phyloP scores from a whole-genome alignment of 1,140 invertebrate genomes.

The Agrilus planipennis region DNA sequence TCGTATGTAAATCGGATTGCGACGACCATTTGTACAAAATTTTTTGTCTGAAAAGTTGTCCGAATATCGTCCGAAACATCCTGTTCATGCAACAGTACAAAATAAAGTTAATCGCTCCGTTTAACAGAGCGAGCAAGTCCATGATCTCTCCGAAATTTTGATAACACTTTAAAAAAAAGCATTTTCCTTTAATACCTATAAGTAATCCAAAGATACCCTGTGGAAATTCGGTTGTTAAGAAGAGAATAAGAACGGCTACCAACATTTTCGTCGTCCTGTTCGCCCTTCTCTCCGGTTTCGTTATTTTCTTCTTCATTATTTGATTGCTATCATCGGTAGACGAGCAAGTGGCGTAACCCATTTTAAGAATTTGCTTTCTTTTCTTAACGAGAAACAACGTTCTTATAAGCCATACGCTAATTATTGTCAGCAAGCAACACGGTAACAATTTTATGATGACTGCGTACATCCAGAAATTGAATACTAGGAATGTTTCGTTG shows the following conservation, averaged over 20 bases:
- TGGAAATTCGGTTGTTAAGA: constrained; percentile 79
- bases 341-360: constrained; percentile 46
- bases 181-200: constrained; percentile 56
- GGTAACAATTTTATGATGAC: constrained; percentile 78
- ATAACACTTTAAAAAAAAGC: constrained; percentile 64
- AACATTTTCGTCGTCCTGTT: constrained; percentile 86
- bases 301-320: constrained; percentile 25
- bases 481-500: constrained; percentile 43
- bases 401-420: constrained; percentile 68
- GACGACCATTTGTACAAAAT: constrained; percentile 32
- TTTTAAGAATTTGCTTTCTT: constrained; percentile 51
- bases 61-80: constrained; percentile 82
- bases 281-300: constrained; percentile 55
- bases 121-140: constrained; percentile 83
- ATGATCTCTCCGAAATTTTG: constrained; percentile 76
- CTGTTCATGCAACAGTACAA: constrained; percentile 90
- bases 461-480: constrained; percentile 82
- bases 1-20: constrained; percentile 38
- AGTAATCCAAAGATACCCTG: constrained; percentile 65
- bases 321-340: constrained; percentile 13
- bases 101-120: constrained; percentile 88
- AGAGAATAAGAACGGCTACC: constrained; percentile 72
- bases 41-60: constrained; percentile 49
- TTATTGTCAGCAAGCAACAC: constrained; percentile 68
- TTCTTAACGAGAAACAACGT: constrained; percentile 58